These are phyloP conservation scores for Todiramphus chloris DNA, from an alignment of 2,113 vertebrate species.

Conservation along the genomic window DNA sequence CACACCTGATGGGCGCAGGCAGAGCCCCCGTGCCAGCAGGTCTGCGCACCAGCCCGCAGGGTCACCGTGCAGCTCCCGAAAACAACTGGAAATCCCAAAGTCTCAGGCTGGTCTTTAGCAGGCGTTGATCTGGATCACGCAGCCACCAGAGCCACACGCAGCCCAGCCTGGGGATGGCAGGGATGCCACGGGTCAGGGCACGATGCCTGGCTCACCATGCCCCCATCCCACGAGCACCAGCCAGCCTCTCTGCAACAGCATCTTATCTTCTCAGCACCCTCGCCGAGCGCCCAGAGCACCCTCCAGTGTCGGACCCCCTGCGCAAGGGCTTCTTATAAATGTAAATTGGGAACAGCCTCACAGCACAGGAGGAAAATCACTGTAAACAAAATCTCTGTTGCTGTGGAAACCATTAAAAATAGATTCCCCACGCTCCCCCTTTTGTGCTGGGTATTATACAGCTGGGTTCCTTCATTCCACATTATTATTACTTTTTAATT, in stretches of 20 bases:
- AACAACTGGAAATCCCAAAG: not conserved
- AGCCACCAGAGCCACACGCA: rapidly evolving
- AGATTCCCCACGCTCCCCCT: conserved; percentile 69
- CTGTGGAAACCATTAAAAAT: conserved; percentile 84
- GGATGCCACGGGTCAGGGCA: not conserved
- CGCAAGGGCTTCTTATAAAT: conserved; percentile 36
- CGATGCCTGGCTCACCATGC: not conserved
- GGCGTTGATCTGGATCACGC: not conserved
- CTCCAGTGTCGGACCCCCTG: not conserved
- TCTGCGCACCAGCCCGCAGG: rapidly evolving
- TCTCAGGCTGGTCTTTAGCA: not conserved
- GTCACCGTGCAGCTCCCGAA: not conserved
- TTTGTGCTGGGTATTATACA: conserved; percentile 64
- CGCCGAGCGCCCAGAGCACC: not conserved
- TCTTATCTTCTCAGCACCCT: not conserved
- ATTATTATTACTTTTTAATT: conserved; percentile 82
- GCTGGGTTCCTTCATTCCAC: conserved; percentile 73
- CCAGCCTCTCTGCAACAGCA: not conserved
- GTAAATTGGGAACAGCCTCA: conserved; percentile 60
- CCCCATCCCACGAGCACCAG: not conserved
- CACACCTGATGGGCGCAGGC: rapidly evolving
- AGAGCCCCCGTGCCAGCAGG: not conserved
- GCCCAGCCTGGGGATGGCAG: not conserved
- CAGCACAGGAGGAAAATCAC: conserved; percentile 61
- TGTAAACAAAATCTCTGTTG: conserved; percentile 78